A percentile compares a stretch with the other conserved stretches of the same genome.
phyloP scores from a whole-genome alignment of 2,113 vertebrate genomes.

The Cariama cristata region DNA sequence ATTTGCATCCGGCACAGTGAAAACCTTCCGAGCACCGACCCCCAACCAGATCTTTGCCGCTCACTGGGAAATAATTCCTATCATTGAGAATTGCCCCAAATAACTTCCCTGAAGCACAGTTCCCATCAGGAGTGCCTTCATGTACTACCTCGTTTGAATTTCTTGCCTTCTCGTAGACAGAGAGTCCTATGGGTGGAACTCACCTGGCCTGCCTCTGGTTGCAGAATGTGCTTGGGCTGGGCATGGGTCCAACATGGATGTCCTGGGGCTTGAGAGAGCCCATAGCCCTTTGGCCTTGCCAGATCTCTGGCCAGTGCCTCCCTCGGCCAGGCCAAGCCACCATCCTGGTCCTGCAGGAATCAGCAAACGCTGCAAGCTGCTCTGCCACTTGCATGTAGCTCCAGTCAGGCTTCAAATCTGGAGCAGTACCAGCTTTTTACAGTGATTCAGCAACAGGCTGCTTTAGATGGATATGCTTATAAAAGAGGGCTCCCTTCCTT shows the following conservation, averaged over 20 bases:
- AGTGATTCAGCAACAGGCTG: neutral
- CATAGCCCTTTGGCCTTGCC: neutral
- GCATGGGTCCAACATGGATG: neutral
- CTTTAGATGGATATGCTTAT: neutral
- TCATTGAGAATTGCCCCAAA: neutral
- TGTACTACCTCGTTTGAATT: neutral
- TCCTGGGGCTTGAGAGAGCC: neutral
- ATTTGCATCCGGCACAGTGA: neutral
- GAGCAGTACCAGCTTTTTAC: neutral
- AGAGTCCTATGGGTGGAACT: neutral
- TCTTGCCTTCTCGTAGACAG: neutral
- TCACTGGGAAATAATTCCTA: neutral
- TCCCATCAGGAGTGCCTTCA: neutral
- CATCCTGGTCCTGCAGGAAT: neutral
- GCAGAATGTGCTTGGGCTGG: neutral
- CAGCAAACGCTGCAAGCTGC: rapidly evolving
- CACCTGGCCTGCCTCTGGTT: neutral
- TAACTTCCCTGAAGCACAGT: neutral
- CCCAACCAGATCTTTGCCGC: neutral
- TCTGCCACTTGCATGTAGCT: neutral
- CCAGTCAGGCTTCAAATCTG: neutral
- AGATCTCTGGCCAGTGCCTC: neutral
- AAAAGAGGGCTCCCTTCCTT: neutral
- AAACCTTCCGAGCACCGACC: neutral
- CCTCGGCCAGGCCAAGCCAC: neutral